Base-by-base conservation (phyloP, 2,888 invertebrate species). In the Catocala fraxini region DNA sequence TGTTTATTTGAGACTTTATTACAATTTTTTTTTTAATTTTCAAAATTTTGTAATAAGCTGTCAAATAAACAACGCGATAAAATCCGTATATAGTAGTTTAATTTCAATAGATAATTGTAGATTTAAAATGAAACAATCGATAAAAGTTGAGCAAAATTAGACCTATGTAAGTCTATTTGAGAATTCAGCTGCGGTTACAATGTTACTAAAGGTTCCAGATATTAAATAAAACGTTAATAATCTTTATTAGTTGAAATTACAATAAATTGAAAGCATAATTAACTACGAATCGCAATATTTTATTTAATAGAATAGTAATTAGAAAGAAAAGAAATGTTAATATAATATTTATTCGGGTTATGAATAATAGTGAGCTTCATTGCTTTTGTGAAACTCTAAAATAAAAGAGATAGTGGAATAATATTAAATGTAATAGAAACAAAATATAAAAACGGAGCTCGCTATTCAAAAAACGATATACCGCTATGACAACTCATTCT, bases 401-500 rank as follows among this genome's bases (percentile, higher is more conserved):
- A 69, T 70, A 51, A 42, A 70, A 71, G 48, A 56, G 56, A 74
- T 52, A 56, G 51, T 61, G 42, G 52, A 64, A 61, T 67, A 69
- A 69, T 65, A 49, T 64, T 34, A 61, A 71, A 73, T 65, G 47
- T 69, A 71, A 69, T 68, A 62, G 62, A 73, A 71, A 70, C 46
- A 49, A 11, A 43, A 12, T 6, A 6, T 41, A 49, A 48, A 12
- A 63, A 74, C 70, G 67, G 74, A 75, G 73, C 71, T 73, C 70
- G 63, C 58, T 72, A 56, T 66, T 68, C 10, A 47, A 57, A 68
- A 63, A 75, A 71, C 57, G 59, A 69, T 55, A 59, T 43, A 43
- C 55, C 52, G 70, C 68, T 69, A 76, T 75, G 75, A 79, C 82
- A 83, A 81, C 83, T 81, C 76, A 75, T 78, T 77, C 35, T 60